phyloP scores from a whole-genome alignment of 2,797 vertebrate species.

The Falco cherrug region DNA sequence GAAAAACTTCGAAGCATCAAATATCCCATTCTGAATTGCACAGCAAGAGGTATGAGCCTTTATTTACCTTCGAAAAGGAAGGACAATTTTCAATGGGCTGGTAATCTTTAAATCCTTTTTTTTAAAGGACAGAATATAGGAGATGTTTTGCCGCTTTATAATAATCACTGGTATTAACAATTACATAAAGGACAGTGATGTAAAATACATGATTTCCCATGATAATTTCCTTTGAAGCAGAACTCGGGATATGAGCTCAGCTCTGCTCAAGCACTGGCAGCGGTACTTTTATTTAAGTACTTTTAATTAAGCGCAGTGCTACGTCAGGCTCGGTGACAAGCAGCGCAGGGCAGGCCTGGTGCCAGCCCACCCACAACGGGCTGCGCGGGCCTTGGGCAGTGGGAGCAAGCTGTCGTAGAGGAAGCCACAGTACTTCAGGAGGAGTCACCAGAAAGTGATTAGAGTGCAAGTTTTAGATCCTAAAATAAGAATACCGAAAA shows the following conservation, averaged over 20 bases:
- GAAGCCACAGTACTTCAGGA: not conserved
- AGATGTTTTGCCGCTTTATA: not conserved
- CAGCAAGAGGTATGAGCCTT: not conserved
- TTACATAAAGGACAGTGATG: not conserved
- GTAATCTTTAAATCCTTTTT: not conserved
- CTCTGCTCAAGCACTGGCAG: not conserved
- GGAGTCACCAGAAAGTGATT: not conserved
- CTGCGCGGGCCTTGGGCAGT: rapidly evolving
- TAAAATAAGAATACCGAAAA: not conserved
- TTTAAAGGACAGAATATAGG: not conserved
- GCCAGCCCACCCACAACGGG: not conserved
- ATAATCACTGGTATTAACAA: not conserved
- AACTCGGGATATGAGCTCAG: not conserved
- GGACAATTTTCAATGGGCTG: not conserved
- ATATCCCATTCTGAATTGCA: not conserved
- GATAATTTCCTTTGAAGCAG: not conserved
- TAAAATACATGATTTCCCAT: not conserved
- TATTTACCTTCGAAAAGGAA: not conserved
- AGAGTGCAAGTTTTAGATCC: not conserved
- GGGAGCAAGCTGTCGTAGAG: not conserved
- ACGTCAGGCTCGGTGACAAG: not conserved
- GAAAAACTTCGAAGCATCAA: not conserved
- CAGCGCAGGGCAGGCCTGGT: not conserved
- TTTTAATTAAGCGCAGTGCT: not conserved
- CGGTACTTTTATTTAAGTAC: not conserved